phyloP scores from a whole-genome alignment of 2,888 invertebrate species.

The Nomada hirtipes region DNA sequence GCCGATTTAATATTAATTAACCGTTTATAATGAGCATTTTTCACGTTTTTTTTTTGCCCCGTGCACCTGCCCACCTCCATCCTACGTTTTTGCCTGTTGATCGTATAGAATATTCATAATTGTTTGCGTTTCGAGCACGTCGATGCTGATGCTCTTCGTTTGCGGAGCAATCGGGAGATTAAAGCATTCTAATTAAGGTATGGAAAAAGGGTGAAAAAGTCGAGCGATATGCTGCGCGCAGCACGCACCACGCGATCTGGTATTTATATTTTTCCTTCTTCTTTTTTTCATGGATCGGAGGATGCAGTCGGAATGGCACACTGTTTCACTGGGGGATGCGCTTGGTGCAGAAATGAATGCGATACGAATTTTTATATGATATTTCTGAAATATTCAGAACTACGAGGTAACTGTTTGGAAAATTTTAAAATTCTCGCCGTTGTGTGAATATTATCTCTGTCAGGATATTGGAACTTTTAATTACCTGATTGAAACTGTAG shows the following conservation, averaged over 20 bases:
- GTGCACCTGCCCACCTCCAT: background rate
- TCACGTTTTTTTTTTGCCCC: slow-evolving; percentile 1
- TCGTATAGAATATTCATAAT: slow-evolving; percentile 54
- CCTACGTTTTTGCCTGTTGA: slow-evolving; percentile 19
- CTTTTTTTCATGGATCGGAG: background rate
- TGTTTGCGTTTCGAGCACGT: slow-evolving; percentile 18
- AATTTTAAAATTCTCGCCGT: too few relatives aligned
- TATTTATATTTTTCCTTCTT: too few relatives aligned
- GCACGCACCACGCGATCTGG: too few relatives aligned
- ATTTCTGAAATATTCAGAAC: too few relatives aligned
- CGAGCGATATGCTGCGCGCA: background rate
- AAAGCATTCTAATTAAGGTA: slow-evolving; percentile 21
- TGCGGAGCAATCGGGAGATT: background rate
- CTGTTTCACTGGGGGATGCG: too few relatives aligned
- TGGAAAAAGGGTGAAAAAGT: background rate
- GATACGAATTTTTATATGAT: too few relatives aligned
- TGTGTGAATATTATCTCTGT: too few relatives aligned
- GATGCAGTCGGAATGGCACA: too few relatives aligned
- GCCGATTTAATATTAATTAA: slow-evolving; percentile 57
- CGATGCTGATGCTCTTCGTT: slow-evolving; percentile 1
- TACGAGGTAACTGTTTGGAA: too few relatives aligned
- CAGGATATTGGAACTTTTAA: too few relatives aligned
- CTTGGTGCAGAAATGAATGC: too few relatives aligned
- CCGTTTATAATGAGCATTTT: slow-evolving; percentile 33
- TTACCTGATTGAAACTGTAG: too few relatives aligned